Base-by-base conservation (phyloP, 2,797 vertebrate species). In the Setipinna tenuifilis region DNA sequence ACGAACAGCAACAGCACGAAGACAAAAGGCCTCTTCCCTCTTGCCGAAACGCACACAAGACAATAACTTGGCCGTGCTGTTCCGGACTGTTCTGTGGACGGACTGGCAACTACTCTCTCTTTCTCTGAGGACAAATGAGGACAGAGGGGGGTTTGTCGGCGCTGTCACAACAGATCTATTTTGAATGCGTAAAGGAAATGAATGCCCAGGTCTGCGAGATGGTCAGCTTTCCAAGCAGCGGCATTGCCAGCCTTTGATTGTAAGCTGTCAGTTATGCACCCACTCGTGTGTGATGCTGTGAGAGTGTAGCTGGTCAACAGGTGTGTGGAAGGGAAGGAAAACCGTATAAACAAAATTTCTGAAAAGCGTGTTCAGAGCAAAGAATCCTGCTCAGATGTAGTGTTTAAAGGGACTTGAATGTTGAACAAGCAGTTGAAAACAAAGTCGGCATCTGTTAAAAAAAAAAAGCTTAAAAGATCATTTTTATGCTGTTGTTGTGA, bases 81-180 rank as follows among this genome's bases (percentile, higher is more conserved):
- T 7, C 62, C 25, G 16, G 19, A 19, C 7, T 54, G 50, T 54
- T 14, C 50, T 54, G 7, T 41, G 12, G 3, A 14, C 28, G 0
- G 31, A 16, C 19, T 17, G 68, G 68, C 2, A 14, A 2, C 11
- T 23, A 25, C n/a, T 7, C 17, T 65, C 23, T 65, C 6, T 23
- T n/a, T 65, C 61, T 65, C 23, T 23, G 68, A 78, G 71, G 71
- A 78, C 71, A 78, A 41, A 44, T 78, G 71, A 78, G 71, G 71
- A 78, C 71, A 78, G 14, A 17, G 17, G 71, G 71, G 31, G n/a
- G n/a, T n/a, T n/a, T n/a, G n/a, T n/a, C n/a, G n/a, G 19, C 31
- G 19, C 17, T 78, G 71, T 78, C 71, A n/a, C 31, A 78, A 78
- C 71, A 21, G 16, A 78, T 78, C 71, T 21, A 44, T 78, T 44